These are phyloP conservation scores for Capreolus pygargus DNA, from an alignment of 2,113 vertebrate genomes.

Conservation along the genomic window DNA sequence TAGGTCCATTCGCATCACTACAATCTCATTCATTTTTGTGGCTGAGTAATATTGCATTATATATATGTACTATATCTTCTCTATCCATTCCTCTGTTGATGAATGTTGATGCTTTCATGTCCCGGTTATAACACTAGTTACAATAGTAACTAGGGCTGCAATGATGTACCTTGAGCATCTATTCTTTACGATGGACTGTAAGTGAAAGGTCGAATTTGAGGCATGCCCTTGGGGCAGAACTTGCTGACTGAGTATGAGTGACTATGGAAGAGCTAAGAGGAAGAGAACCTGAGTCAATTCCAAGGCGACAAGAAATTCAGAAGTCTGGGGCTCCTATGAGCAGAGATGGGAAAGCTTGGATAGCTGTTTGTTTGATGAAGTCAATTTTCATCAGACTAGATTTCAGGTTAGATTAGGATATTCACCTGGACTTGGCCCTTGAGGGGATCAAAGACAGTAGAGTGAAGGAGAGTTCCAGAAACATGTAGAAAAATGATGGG, in stretches of 20 bases:
- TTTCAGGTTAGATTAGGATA: neutral
- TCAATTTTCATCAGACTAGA: neutral
- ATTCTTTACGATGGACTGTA: neutral
- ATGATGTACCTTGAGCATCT: neutral
- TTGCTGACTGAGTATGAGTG: neutral
- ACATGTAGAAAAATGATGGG: neutral
- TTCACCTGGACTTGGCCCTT: neutral
- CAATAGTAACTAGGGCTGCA: neutral
- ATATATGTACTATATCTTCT: neutral
- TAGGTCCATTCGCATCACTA: neutral
- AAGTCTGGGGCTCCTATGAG: neutral
- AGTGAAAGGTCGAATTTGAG: neutral
- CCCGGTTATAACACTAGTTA: neutral
- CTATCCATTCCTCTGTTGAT: neutral
- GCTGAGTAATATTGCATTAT: neutral
- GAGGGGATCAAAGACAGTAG: neutral
- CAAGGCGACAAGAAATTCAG: neutral
- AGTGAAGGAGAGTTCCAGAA: slow-evolving; percentile 19
- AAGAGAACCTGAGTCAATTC: neutral
- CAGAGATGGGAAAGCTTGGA: neutral
- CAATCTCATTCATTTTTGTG: neutral
- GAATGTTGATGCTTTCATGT: neutral
- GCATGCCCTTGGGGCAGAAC: neutral
- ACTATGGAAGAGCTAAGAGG: neutral
- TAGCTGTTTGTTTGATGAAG: neutral